Evolutionary conservation across 1,140 invertebrate genomes (phyloP).

Genomic region (Acarapis woodi): DNA sequence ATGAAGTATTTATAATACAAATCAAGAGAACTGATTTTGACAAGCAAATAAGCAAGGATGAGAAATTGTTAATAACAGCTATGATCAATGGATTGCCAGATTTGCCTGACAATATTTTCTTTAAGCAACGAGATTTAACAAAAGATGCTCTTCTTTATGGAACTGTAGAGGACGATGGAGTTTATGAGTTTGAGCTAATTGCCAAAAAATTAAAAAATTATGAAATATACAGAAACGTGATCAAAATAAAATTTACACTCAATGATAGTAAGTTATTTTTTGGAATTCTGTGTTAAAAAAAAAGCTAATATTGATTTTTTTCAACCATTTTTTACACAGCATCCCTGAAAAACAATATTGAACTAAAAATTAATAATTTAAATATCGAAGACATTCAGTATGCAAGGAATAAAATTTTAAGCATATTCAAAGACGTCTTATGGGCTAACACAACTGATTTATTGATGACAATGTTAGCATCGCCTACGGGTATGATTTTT

Average conservation of each 20-base stretch:
- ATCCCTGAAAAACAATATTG: slow-evolving; percentile 5
- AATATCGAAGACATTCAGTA: slow-evolving; percentile 48
- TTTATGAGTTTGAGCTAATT: slow-evolving; percentile 22
- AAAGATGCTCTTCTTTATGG: slow-evolving; percentile 12
- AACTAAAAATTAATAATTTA: slow-evolving; percentile 52
- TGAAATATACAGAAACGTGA: slow-evolving; percentile 28
- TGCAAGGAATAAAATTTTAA: slow-evolving; percentile 32
- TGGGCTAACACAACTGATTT: slow-evolving; percentile 31
- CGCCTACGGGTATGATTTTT: too few species aligned
- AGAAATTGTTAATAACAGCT: too few species aligned
- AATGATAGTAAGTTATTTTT: slow-evolving; percentile 9
- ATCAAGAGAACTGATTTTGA: too few species aligned
- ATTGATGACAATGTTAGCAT: slow-evolving; percentile 48
- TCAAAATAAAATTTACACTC: slow-evolving; percentile 8
- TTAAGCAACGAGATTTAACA: slow-evolving; percentile 17
- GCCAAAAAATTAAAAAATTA: slow-evolving; percentile 42
- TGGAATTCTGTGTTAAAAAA: not conserved
- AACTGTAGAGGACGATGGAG: slow-evolving; percentile 9
- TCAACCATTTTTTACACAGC: slow-evolving; percentile 4
- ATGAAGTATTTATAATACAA: too few species aligned
- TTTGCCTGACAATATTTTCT: slow-evolving; percentile 48
- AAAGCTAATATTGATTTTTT: not conserved
- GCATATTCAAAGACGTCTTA: slow-evolving; percentile 29
- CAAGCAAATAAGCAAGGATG: too few species aligned
- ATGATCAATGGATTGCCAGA: slow-evolving; percentile 38